Evolutionary conservation across 2,113 vertebrate genomes (phyloP), one percentile per base, ranked within the genome.

Genomic region (Poeciliopsis prolifica): DNA sequence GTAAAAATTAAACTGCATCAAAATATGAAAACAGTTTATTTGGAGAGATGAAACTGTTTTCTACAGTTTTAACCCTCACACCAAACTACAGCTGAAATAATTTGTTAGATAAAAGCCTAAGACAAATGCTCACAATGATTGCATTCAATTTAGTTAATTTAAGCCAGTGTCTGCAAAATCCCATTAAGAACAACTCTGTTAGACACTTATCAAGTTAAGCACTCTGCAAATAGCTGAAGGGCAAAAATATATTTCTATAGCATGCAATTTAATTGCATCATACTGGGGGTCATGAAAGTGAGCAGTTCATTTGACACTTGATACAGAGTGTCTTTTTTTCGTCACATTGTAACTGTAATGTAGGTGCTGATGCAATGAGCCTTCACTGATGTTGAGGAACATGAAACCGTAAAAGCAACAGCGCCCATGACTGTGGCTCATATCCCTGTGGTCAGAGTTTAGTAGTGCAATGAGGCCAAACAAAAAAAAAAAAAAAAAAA

Each of bases 321-420:
- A 84, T 61, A 12, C 61, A 24, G 48, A 6, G 35, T 14, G 72
- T 79, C 74, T 62, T 24, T 30, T 37, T 33, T 63, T 61, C 26
- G 79, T 72, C 75, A 68, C 71, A 78, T 81, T 54, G 6, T 61
- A 75, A 74, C 10, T 51, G 51, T 61, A 68, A 60, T 48, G 80
- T 13, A 29, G 63, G 3, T 73, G 71, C 70, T 70, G 35, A 74
- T 81, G 70, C 75, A 72, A n/a, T 54, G 75, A 79, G 77, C 83
- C 77, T 63, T 54, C 76, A 14, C 60, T 81, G 76, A 74, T 82
- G 72, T 75, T 69, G 35, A 62, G 65, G 63, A 80, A 69, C 64
- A 83, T 65, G 66, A 60, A 79, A 82, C 69, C 73, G 48, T 75
- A 44, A 40, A 72, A 69, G 72, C 77, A 84, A 76, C 86, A 86